Base-by-base conservation (phyloP, 2,797 vertebrate genomes). In the Sphenopsis melanotis region DNA sequence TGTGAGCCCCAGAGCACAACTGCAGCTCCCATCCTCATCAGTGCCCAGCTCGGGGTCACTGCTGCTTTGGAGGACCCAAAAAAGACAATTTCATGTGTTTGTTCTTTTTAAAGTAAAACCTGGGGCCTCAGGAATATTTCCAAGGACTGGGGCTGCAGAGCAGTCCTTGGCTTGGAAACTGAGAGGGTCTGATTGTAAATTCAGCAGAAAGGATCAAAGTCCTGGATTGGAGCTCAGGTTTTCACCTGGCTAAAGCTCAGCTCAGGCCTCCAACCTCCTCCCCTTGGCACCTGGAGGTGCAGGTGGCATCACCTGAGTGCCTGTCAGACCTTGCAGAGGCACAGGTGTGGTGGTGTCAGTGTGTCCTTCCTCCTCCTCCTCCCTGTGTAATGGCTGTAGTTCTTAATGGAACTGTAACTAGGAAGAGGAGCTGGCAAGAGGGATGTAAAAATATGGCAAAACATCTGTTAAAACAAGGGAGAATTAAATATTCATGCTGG, bases 401-500 rank as follows among this genome's bases (percentile, higher is more conserved):
- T 56, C 34, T 36, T 80, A 56, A 69, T 89, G 78, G 39, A 64
- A 64, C 21, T 81, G 71, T 78, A 63, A 47, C 29, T 34, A 24
- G 65, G 57, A 50, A 78, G 74, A 77, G 80, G 60, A 84, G 41
- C 74, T 83, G 75, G 86, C 63, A 69, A 72, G 82, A 59, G 53
- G 17, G 24, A 42, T 53, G 39, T 69, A 37, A 80, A 83, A 93
- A 79, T 74, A 86, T 32, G 42, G 60, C 53, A 88, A 89, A 95
- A 87, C 83, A 86, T 83, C 81, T 88, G 90, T 83, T 95, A 83
- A 86, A 86, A 82, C 57, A 63, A 84, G 55, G 82, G 37, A 61
- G 57, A 89, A 74, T 87, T 37, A 83, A 92, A 84, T 89, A 78
- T 80, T 95, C 94, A 72, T 65, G 57, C 64, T 87, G 75, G 26